Percentiles rank a stretch among this genome's conserved stretches.
Conservation (phyloP, 2,113 vertebrate species). For the Hyperopisus bebe region DNA sequence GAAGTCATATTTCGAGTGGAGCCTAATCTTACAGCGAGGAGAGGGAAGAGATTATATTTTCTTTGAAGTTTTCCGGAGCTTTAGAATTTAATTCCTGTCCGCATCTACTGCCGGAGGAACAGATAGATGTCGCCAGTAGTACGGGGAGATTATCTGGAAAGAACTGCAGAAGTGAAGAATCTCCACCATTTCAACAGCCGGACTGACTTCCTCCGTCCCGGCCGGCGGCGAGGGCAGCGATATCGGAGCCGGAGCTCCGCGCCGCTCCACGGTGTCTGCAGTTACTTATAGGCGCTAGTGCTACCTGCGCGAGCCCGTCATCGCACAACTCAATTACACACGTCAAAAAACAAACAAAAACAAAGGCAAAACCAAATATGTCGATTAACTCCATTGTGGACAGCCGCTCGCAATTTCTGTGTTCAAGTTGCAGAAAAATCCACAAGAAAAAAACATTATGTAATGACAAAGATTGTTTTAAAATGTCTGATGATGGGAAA, state of each 20-base stretch:
- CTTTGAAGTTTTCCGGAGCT: constrained; percentile 23
- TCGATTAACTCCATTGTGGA: not conserved
- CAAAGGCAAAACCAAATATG: not conserved
- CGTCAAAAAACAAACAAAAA: not conserved
- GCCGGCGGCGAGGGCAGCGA: not conserved
- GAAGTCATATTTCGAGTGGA: constrained; percentile 15
- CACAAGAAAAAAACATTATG: not conserved
- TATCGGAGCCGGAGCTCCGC: not conserved
- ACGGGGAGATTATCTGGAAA: constrained; percentile 22
- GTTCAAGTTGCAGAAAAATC: not conserved
- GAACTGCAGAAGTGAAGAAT: not conserved
- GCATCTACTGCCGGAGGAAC: constrained; percentile 25
- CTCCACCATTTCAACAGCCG: constrained; percentile 13
- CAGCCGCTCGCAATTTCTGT: not conserved
- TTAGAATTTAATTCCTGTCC: constrained; percentile 27
- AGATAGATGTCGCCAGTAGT: constrained; percentile 30
- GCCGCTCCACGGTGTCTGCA: not conserved
- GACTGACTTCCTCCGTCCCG: not conserved
- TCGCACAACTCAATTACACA: not conserved
- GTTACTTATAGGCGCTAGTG: not conserved
- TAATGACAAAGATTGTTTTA: not conserved
- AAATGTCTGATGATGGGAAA: not conserved
- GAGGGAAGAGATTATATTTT: constrained; percentile 9
- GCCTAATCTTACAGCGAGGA: constrained; percentile 7
- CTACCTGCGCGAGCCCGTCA: not conserved